phyloP scores from a whole-genome alignment of 2,113 vertebrate species.

The cat (Felis catus) region F.catus_Fca126_mat1.0 CM031415.1:117442501-117443000 shows the following conservation, averaged over 20 bases:
- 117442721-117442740: fast-evolving
- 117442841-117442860: slow-evolving; percentile 57
- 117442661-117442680: background rate
- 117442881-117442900: background rate
- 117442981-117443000: background rate
- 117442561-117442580: background rate
- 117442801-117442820: slow-evolving; percentile 84
- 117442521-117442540: background rate
- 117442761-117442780: background rate
- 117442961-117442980: background rate
- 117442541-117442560: fast-evolving
- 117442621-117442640: slow-evolving; percentile 16
- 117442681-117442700: background rate
- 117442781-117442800: background rate
- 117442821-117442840: slow-evolving; percentile 56
- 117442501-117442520: background rate
- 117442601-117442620: background rate
- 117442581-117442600: background rate
- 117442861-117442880: slow-evolving; percentile 13
- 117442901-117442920: background rate
- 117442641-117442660: background rate
- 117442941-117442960: too few species aligned
- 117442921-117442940: background rate
- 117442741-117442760: background rate
- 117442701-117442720: background rate